These are phyloP conservation scores for Molossus molossus DNA, from an alignment of 2,797 vertebrate species.

Conservation along the genomic window DNA sequence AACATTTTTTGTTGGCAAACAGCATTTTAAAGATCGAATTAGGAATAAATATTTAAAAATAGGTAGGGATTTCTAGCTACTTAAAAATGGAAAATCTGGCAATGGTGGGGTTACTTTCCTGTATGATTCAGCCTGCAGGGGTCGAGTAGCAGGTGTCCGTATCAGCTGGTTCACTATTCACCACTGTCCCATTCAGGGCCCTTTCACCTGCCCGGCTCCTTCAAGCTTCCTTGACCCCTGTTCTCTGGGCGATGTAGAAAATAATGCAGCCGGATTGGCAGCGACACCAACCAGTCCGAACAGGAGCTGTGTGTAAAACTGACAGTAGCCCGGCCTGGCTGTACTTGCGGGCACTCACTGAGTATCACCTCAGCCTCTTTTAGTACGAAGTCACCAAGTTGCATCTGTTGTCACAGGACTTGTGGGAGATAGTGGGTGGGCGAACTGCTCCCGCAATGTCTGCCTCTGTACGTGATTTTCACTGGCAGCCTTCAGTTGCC, in stretches of 20 bases:
- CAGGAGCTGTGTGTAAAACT: not conserved
- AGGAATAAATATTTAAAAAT: not conserved
- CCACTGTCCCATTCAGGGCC: not conserved
- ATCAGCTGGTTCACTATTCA: not conserved
- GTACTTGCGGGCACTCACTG: not conserved
- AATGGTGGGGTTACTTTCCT: not conserved
- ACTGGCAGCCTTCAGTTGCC: not conserved
- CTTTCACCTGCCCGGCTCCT: not conserved
- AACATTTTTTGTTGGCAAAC: not conserved
- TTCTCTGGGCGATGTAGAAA: not conserved
- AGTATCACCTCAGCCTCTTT: not conserved
- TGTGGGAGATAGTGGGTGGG: not conserved
- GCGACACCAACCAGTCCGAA: not conserved
- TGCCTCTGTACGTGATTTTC: not conserved
- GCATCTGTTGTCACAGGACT: not conserved
- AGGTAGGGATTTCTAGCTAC: not conserved
- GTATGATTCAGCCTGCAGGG: not conserved
- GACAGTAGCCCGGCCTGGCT: not conserved
- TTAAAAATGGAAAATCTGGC: not conserved
- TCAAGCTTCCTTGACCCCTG: not conserved
- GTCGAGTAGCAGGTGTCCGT: not conserved
- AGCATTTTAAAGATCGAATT: slow-evolving; percentile 52
- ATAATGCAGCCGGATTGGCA: not conserved
- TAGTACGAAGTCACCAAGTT: not conserved
- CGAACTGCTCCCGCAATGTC: not conserved